Evolutionary conservation across 2,113 vertebrate genomes (phyloP).

Genomic region (cat (Felis catus)): F.catus_Fca126_mat1.0 CM031421.1:67863001-67863500

Average conservation of each 20-base stretch:
- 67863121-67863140: rapidly evolving
- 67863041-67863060: background rate
- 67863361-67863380: background rate
- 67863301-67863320: rapidly evolving
- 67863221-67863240: background rate
- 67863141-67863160: background rate
- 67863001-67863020: background rate
- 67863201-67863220: background rate
- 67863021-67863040: background rate
- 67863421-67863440: background rate
- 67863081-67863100: background rate
- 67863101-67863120: rapidly evolving
- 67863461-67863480: background rate
- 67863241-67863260: background rate
- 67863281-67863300: background rate
- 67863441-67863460: background rate
- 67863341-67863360: background rate
- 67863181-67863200: background rate
- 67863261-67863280: background rate
- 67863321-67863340: background rate
- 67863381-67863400: background rate
- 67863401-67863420: background rate
- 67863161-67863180: background rate
- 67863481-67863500: background rate
- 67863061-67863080: background rate